Percentiles rank a stretch among this genome's conserved stretches.
Evolutionary conservation across 2,797 vertebrate species (phyloP).

Genomic region (Gephyroberyx darwinii): DNA sequence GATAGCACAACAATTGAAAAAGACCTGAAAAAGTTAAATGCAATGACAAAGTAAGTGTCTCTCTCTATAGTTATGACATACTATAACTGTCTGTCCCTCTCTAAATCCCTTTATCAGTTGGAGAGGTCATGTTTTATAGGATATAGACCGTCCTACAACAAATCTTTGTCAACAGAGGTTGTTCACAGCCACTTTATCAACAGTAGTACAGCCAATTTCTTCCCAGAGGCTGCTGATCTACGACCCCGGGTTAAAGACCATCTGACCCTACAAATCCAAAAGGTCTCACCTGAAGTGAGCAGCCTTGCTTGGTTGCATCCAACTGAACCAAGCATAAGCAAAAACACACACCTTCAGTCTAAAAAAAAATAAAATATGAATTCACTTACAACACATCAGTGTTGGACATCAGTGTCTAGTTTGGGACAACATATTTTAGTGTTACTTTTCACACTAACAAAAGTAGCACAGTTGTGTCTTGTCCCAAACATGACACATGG

Average conservation of each 20-base stretch:
- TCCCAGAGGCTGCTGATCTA: conserved; percentile 14
- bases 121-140: background rate
- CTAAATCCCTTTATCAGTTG: background rate
- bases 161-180: background rate
- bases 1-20: conserved; percentile 1
- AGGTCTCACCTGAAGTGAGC: background rate
- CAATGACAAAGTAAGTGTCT: background rate
- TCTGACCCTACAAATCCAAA: conserved; percentile 21
- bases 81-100: background rate
- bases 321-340: conserved; percentile 1
- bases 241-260: conserved; percentile 18
- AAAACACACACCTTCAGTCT: background rate
- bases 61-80: background rate
- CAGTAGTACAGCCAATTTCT: conserved; percentile 7
- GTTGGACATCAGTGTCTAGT: background rate
- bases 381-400: too few species aligned
- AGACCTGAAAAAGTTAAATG: background rate
- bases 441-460: background rate
- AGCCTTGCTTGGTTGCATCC: conserved; percentile 9
- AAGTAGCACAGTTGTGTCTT: too few species aligned
- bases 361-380: background rate
- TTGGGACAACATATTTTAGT: background rate
- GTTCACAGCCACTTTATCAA: background rate
- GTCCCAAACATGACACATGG: too few species aligned
- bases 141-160: background rate